Percentiles rank a stretch among this genome's conserved stretches.
phyloP scores from a whole-genome alignment of 2,888 invertebrate genomes.

The Seira ritae region DNA sequence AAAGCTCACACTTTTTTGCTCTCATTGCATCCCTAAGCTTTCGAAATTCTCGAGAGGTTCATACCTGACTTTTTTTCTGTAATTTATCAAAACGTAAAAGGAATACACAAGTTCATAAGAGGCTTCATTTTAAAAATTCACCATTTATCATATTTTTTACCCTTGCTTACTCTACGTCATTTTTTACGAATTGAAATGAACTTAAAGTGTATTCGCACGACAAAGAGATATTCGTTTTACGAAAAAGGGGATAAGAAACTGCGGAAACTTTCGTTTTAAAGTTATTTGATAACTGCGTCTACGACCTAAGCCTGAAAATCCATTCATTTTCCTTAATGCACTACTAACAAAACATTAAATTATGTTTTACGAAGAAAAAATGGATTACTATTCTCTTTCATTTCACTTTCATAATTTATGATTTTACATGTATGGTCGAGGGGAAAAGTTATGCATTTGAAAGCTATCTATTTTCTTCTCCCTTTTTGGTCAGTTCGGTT shows the following conservation, averaged over 20 bases:
- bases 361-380: background rate
- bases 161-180: no score
- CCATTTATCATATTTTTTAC: no score
- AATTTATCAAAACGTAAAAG: no score
- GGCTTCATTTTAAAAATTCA: no score
- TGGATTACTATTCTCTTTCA: background rate
- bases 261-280: conserved; percentile 5
- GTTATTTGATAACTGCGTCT: background rate
- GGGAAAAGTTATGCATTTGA: conserved; percentile 3
- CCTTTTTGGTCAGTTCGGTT: background rate
- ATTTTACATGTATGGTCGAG: background rate
- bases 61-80: no score
- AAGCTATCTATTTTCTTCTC: background rate
- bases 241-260: background rate
- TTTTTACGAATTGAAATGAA: no score
- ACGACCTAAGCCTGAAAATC: background rate
- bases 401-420: conserved; percentile 4
- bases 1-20: no score
- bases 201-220: no score
- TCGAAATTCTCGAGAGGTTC: no score
- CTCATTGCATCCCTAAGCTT: no score
- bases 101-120: no score
- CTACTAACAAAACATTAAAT: background rate
- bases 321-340: background rate
- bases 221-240: no score